These are phyloP conservation scores for Chrysaora quinquecirrha DNA, from an alignment of 30 jellyfish, hydroid and myxozoan genomes.

Conservation along the genomic window DNA sequence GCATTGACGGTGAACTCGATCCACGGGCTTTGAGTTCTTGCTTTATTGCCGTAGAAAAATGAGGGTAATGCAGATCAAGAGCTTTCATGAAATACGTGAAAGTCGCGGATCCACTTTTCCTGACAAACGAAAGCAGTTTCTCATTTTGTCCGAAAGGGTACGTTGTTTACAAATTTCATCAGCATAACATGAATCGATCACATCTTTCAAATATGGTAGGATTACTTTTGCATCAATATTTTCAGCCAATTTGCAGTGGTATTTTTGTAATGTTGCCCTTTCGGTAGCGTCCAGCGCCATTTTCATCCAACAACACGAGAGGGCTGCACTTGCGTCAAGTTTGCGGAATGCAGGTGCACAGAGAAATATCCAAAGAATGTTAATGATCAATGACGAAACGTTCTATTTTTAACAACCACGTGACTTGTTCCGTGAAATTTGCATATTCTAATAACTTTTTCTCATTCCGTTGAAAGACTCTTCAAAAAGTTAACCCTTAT, in stretches of 20 bases:
- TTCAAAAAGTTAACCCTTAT: too few relatives aligned
- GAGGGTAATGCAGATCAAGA: conserved; percentile 37
- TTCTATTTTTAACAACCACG: too few relatives aligned
- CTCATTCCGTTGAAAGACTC: too few relatives aligned
- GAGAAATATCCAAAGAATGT: too few relatives aligned
- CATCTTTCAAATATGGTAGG: conserved; percentile 50
- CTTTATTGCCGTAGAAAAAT: conserved; percentile 25
- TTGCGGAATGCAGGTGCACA: too few relatives aligned
- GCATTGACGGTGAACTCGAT: background rate
- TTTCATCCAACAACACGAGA: too few relatives aligned
- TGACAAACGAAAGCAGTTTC: conserved; percentile 29
- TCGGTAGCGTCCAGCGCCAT: conserved; percentile 1
- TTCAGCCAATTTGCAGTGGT: conserved; percentile 27
- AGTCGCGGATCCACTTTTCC: conserved; percentile 53
- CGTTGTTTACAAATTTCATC: conserved; percentile 27
- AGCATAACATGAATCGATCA: conserved; percentile 24
- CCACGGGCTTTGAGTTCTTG: conserved; percentile 17
- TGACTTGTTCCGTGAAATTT: too few relatives aligned
- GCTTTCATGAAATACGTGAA: conserved; percentile 44
- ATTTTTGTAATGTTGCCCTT: conserved; percentile 14
- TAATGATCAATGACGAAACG: too few relatives aligned
- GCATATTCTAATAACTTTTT: too few relatives aligned
- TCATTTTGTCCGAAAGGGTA: conserved; percentile 31
- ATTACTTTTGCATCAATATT: conserved; percentile 33
- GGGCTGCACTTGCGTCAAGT: too few relatives aligned